These are phyloP conservation scores for Ichneumon xanthorius DNA, from an alignment of 2,888 invertebrate species.

Conservation along the genomic window DNA sequence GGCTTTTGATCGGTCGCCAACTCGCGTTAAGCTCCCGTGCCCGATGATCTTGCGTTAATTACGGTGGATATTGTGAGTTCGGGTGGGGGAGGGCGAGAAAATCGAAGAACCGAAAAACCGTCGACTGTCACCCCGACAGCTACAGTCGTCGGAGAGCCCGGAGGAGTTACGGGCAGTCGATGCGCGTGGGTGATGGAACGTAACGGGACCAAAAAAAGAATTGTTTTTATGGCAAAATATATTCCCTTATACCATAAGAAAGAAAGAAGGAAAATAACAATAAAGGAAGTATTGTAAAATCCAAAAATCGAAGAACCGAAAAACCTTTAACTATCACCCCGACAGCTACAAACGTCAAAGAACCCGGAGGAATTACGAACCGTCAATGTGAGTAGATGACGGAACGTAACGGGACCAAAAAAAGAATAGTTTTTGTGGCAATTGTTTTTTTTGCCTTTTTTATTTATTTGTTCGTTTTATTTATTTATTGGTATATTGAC, in stretches of 20 bases:
- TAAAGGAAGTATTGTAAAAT: too few species aligned
- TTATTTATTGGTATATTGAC: too few species aligned
- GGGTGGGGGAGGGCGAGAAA: not conserved
- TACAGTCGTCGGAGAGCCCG: not conserved
- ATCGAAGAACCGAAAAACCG: not conserved
- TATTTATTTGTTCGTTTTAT: too few species aligned
- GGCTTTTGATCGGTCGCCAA: slow-evolving; percentile 79
- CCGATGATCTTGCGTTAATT: slow-evolving; percentile 76
- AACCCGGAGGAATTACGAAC: not conserved
- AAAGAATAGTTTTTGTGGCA: too few species aligned
- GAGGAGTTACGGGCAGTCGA: not conserved
- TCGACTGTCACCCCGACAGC: not conserved
- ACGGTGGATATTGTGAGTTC: slow-evolving; percentile 27
- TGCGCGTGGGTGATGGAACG: too few species aligned
- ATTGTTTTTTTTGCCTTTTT: not conserved
- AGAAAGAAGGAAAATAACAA: too few species aligned
- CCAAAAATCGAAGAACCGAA: not conserved
- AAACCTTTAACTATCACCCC: not conserved
- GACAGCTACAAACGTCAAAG: not conserved
- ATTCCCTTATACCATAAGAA: too few species aligned
- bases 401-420: too few species aligned
- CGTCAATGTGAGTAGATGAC: too few species aligned
- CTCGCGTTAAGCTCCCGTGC: slow-evolving; percentile 73
- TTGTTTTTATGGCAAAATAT: too few species aligned
- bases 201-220: too few species aligned